Percentiles rank a stretch among this genome's conserved stretches.
Conservation (phyloP, 2,113 vertebrate species). For the Tyrannus savana region DNA sequence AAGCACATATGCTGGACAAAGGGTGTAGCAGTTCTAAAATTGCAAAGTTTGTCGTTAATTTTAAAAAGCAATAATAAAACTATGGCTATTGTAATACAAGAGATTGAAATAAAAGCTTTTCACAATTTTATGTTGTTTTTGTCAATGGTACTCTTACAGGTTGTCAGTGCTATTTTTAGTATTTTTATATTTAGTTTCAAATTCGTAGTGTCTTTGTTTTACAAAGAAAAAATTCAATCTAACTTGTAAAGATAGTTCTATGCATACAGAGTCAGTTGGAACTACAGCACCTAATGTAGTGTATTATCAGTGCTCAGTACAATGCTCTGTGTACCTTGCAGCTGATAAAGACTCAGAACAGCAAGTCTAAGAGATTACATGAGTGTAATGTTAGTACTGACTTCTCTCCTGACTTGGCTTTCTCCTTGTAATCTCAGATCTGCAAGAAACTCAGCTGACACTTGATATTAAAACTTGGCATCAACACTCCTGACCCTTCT, state of each 20-base stretch:
- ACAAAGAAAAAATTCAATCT: not conserved
- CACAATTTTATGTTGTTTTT: not conserved
- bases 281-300: not conserved
- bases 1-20: not conserved
- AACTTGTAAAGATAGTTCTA: not conserved
- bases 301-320: not conserved
- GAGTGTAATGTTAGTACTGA: conserved; percentile 35
- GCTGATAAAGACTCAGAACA: not conserved
- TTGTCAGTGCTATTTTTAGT: too few species aligned
- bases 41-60: not conserved
- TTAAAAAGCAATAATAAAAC: not conserved
- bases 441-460: conserved; percentile 38
- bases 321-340: not conserved
- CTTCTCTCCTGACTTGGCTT: not conserved
- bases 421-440: conserved; percentile 38
- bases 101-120: conserved; percentile 36
- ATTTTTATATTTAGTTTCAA: too few species aligned
- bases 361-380: not conserved
- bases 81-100: not conserved
- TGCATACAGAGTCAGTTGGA: not conserved
- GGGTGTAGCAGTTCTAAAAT: not conserved
- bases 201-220: not conserved
- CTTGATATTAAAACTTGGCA: conserved; percentile 35
- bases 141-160: not conserved
- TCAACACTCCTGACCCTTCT: not conserved